Evolutionary conservation across 37 sponge, comb jelly and placozoan species (phyloP), one percentile per base, ranked within the genome.

Genomic region (Halisarca cf. caerulea): DNA sequence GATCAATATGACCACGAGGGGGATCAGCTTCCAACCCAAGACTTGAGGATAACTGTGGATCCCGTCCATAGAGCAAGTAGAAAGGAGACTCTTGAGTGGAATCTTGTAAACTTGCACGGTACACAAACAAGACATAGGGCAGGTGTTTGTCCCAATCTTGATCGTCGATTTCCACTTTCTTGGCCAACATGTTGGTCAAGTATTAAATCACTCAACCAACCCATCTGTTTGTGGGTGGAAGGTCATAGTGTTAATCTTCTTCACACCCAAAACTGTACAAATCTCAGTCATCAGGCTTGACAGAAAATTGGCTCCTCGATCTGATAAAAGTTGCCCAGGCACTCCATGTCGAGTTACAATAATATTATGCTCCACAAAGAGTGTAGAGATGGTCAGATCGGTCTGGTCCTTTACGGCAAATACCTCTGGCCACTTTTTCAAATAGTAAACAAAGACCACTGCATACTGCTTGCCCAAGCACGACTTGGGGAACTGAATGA

Each of bases 361-460:
- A 17, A 54, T 60, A n/a, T n/a, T n/a, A 2, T 81, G 24, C 51
- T 83, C 84, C 37, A 90, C 83, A 24, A 90, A 38, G 2, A 90
- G 51, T 28, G 54, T 58, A 17, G 88, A 87, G 36, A 91, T 84
- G 18, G 91, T 91, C 38, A 59, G 27, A 7, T 87, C 87, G 55
- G 81, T 75, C 53, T 87, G 92, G 59, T 87, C 86, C 9, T 54
- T 2, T 1, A 66, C 41, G 2, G 91, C 44, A 61, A 84, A 87
- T 9, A 84, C 91, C 55, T 91, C 92, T 27, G 85, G 85, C 86
- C 91, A 86, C 45, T 87, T 87, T 6, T 87, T 83, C 2, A 91
- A 38, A 32, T 91, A 91, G 78, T 87, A 82, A 17, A 81, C 35
- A 32, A 88, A 82, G 20, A 86, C 87, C 14, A 80, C 27, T n/a